Percentiles rank a stretch among this genome's conserved stretches.
Conservation (phyloP, 2,113 vertebrate genomes). For the Glaucidium brasilianum region DNA sequence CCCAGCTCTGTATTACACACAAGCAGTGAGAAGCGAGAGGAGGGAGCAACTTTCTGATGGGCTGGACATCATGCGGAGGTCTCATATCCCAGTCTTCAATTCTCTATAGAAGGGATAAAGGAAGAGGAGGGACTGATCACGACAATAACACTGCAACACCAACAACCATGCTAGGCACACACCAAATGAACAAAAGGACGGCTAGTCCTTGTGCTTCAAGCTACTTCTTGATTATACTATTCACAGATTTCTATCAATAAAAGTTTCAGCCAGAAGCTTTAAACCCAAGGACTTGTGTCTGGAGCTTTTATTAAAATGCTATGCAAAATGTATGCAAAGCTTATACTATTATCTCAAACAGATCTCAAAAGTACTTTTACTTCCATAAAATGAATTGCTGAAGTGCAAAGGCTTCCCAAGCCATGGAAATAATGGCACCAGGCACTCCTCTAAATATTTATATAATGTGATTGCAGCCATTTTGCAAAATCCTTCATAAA, state of each 20-base stretch:
- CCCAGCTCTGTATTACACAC: neutral
- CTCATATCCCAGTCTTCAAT: neutral
- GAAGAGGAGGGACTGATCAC: neutral
- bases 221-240: neutral
- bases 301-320: neutral
- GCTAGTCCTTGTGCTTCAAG: neutral
- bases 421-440: slow-evolving; percentile 27
- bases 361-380: slow-evolving; percentile 15
- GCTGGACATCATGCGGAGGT: neutral
- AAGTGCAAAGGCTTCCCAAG: slow-evolving; percentile 34
- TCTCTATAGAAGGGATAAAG: neutral
- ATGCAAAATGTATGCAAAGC: neutral
- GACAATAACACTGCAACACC: neutral
- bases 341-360: neutral
- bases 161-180: neutral
- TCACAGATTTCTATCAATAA: neutral
- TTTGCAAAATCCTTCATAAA: slow-evolving; percentile 23
- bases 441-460: slow-evolving; percentile 54
- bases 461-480: neutral
- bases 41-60: neutral
- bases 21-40: neutral
- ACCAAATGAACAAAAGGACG: neutral
- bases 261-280: neutral
- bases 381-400: slow-evolving; percentile 20
- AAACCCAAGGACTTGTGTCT: neutral